Evolutionary conservation across 2,797 vertebrate species (phyloP), one percentile per base, ranked within the genome.

Genomic region (Halcyon smyrnensis): DNA sequence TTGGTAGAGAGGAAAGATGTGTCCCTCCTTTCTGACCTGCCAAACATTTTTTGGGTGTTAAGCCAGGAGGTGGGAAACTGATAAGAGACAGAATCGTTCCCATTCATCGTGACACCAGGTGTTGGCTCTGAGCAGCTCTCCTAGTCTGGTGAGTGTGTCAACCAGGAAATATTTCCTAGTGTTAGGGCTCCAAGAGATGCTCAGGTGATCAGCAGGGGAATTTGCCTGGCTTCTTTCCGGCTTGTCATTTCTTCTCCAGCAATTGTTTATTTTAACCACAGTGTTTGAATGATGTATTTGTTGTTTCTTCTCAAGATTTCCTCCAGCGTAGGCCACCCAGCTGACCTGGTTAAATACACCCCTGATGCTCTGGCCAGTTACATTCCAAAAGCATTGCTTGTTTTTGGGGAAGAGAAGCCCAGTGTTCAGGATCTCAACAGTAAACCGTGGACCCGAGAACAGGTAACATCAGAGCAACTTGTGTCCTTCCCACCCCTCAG

Each of bases 341-440:
- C 46, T 74, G 95, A 90, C 17, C 74, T 98, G 80, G 83, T 98
- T 8, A 90, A 70, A 63, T 27, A 21, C 16, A 50, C 93, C 27
- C 97, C 97, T 4, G 57, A 25, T 19, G 53, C 56, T 65, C 82
- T 98, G 89, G 93, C 79, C 57, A 48, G 67, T 14, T 96, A 84
- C 48, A 73, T 97, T 53, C 97, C 97, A 1, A 95, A 87, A 60
- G 75, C 88, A 13, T 36, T 89, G 63, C 92, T 97, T 17, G 77
- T 86, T 78, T 97, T 92, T 71, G 95, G 84, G 54, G 79, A 92
- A 3, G 74, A 93, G 23, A 71, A 81, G 64, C 96, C 96, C 17
- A 59, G 11, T 5, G 8, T 97, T 27, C 32, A 93, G 59, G 97
- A 97, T 20, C 91, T 98, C 91, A 97, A 97, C 62, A 17, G 19